Base-by-base conservation (phyloP, 2,113 vertebrate species). In the Forbesichthys papilliferus region DNA sequence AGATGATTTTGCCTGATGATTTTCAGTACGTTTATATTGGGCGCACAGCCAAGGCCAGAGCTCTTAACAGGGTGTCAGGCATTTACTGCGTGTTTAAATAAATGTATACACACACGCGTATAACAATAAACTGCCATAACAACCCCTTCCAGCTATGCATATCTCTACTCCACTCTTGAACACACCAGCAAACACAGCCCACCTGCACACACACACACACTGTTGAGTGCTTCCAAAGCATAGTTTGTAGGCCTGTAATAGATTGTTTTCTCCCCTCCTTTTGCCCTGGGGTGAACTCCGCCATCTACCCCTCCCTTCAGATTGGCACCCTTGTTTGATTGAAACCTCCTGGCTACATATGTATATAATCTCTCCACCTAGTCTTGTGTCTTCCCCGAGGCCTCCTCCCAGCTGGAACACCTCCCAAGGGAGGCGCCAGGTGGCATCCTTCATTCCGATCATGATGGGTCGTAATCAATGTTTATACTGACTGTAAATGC, bases 201-300 rank as follows among this genome's bases (percentile, higher is more conserved):
- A 53, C 52, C 13, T 13, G 14, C 66, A 70, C 54, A 59, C 49
- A 61, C 57, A 58, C 14, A 58, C 14, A 66, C 49, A 73, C 61
- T 52, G 66, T 48, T 64, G 73, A 14, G 47, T 57, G 54, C 68
- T 71, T 65, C 51, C 58, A 75, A 75, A 62, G 68, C 74, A 84
- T 71, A 77, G 61, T 78, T 86, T 65, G 62, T 77, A 61, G 61
- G 68, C 61, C 66, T 69, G 61, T 80, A 87, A 79, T 77, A 48
- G 73, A 84, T 87, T 87, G 71, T 85, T 89, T 87, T 84, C 69
- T 65, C 52, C 73, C 51, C 64, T 65, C 20, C 56, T 47, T 27
- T 53, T 72, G 83, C 84, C 82, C 87, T 55, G 49, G 59, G 64
- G 42, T 84, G 81, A 90, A 83, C 84, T 82, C 68, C 66, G 64